phyloP scores from a whole-genome alignment of 2,888 invertebrate species.

The Polydrusus cervinus region DNA sequence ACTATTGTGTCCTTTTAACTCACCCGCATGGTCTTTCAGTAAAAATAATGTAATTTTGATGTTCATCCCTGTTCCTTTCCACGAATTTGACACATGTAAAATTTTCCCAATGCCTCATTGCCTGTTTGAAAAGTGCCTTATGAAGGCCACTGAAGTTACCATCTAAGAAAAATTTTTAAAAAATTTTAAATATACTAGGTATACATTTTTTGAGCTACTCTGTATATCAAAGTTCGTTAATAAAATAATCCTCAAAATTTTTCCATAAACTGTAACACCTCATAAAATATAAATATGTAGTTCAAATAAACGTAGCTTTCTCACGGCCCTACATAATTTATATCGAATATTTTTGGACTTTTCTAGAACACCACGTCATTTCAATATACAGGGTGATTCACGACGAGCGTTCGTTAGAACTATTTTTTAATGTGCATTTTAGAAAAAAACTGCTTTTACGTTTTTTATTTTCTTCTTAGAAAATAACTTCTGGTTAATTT shows the following conservation, averaged over 20 bases:
- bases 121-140: constrained; percentile 95
- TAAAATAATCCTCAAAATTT: too few species aligned
- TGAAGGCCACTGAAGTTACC: constrained; percentile 96
- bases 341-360: neutral
- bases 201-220: neutral
- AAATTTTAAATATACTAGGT: too few species aligned
- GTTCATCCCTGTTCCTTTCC: constrained; percentile 87
- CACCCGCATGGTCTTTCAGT: constrained; percentile 96
- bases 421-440: too few species aligned
- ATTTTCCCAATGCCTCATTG: constrained; percentile 99
- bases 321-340: neutral
- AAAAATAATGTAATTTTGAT: constrained; percentile 96
- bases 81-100: constrained; percentile 98
- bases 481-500: too few species aligned
- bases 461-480: too few species aligned
- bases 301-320: neutral
- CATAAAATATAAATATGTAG: neutral
- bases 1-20: too few species aligned
- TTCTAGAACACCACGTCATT: too few species aligned
- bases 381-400: too few species aligned
- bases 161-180: constrained; percentile 71
- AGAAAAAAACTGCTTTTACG: too few species aligned
- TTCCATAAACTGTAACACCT: too few species aligned
- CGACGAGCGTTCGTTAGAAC: too few species aligned
- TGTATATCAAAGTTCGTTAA: neutral